Base-by-base conservation (phyloP, 2,888 invertebrate genomes). In the Acanthopleura granulata region DNA sequence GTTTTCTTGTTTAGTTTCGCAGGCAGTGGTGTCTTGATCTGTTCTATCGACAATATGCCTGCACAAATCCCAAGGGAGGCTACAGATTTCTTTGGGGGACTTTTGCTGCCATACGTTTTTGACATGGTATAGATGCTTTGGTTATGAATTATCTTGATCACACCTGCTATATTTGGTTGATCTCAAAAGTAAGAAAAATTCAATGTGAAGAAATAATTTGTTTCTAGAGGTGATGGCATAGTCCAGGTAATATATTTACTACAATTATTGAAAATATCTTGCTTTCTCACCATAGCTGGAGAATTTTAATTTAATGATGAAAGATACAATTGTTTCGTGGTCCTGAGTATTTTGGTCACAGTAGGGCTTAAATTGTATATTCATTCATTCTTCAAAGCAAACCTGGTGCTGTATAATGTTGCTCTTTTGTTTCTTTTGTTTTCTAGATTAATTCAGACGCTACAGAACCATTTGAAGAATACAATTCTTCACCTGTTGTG, bases 21-120 rank as follows among this genome's bases (percentile, higher is more conserved):
- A 90, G 98, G 98, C 0, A 95, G 97, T 0, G 99, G 99, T 27
- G 98, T 99, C 0, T 91, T 99, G 73, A 98, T 99, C n/a, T 99
- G 99, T 89, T 98, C 98, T 22, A 99, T 99, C 83, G 99, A 99
- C 91, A 99, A 99, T 91, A 99, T 99, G 99, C 99, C 99, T 0
- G 99, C 99, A 0, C 99, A 99, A 90, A 92, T 99, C 79, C 99
- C 99, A 0, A 93, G 96, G 69, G 99, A 99, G 90, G 94, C 99
- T 1, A 99, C 99, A 0, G 98, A 99, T 88, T 96, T 97, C 91
- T 99, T 99, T 90, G 99, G 99, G 0, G 96, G 97, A 83, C 92
- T 98, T 0, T 92, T 99, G 49, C 93, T 94, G 79, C 99, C 99
- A 0, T 97, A 96, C 88, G 93, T 96, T 0, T 92, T 94, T 75